Evolutionary conservation across 2,888 invertebrate species (phyloP), one percentile per base, ranked within the genome.

Genomic region (Junonia oenone): DNA sequence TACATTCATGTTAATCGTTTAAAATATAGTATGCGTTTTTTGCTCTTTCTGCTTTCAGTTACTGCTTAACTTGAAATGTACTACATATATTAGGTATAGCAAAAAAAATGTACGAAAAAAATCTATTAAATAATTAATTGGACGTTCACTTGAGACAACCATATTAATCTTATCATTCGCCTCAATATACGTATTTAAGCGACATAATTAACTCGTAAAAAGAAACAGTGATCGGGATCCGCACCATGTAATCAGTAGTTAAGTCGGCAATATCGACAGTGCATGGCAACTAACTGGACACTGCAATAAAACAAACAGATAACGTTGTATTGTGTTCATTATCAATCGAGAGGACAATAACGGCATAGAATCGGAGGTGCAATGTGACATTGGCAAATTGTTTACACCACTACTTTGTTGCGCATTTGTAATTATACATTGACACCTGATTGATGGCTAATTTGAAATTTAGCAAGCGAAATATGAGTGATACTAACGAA

Each of bases 381-480:
- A 79, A 76, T 75, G 73, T 81, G 74, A 81, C 79, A 73, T 79
- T 82, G 76, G 67, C 69, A 62, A 51, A 52, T 49, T 54, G 40
- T 51, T 58, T 56, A 35, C 35, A 46, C 50, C 43, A 37, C 45
- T 6, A 54, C 54, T 35, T 19, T 47, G 51, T 56, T 56, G 35
- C 38, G 31, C 40, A 38, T 13, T 54, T 14, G 31, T 56, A 27
- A 45, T 45, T 13, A 19, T 17, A 35, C 13, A 15, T 4, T 14
- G 22, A 22, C 19, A 43, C n/a, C 29, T 13, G 27, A 22, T 45
- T 45, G 11, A 22, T 35, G 6, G 0, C 31, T 31, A 27, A 11
- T 40, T 27, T 49, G 26, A 13, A 26, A 26, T 5, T 38, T 11
- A 8, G n/a, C 17, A 40, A 22, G 22, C 43, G 8, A 2, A 15